Conservation (phyloP, 2,113 vertebrate species). For the Canis aureus region DNA sequence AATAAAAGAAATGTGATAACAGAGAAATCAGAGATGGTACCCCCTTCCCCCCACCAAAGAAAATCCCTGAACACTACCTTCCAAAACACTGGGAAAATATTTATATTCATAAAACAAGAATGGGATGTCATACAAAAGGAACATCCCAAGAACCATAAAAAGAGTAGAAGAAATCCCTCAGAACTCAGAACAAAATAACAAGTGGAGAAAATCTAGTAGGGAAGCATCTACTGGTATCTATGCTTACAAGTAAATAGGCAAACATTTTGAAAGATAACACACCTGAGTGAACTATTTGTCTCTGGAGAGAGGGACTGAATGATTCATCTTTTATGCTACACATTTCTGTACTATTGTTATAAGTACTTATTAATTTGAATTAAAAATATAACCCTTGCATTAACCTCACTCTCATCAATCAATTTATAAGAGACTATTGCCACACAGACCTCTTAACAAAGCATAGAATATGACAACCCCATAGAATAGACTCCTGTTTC, state of each 20-base stretch:
- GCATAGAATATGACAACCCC: neutral
- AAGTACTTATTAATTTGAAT: neutral
- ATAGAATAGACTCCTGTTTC: neutral
- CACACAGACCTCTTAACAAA: neutral
- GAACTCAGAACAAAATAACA: constrained; percentile 2
- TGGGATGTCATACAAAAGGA: neutral
- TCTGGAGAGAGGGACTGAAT: neutral
- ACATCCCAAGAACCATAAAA: neutral
- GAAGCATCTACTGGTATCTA: neutral
- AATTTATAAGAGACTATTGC: neutral
- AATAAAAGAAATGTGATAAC: neutral
- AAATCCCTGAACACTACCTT: neutral
- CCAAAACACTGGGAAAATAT: neutral
- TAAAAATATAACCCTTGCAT: constrained; percentile 52
- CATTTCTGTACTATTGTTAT: neutral
- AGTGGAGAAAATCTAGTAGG: neutral
- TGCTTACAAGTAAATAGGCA: neutral
- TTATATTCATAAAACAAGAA: constrained; percentile 38
- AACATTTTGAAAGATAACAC: neutral
- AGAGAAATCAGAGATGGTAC: neutral
- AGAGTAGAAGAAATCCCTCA: neutral
- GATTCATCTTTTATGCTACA: neutral
- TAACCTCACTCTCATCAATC: constrained; percentile 1
- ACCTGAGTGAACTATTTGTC: neutral
- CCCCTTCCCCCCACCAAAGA: neutral